Percentiles rank a stretch among this genome's conserved stretches.
Evolutionary conservation across 2,113 vertebrate genomes (phyloP).

Genomic region (Nothocercus julius): DNA sequence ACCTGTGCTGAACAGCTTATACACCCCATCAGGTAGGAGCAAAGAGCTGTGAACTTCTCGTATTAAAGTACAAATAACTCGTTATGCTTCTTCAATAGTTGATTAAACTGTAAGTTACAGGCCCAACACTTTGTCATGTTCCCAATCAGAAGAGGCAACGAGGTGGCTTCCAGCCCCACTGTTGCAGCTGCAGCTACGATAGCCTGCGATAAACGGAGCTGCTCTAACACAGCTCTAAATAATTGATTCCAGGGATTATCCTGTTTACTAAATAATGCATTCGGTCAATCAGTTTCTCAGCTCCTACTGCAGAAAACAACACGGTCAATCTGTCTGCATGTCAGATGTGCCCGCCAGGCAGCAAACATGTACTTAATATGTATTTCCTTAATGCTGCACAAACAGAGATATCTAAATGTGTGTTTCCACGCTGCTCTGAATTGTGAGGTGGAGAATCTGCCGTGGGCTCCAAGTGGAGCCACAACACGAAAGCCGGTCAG

Average conservation of each 20-base stretch:
- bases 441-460: accelerated
- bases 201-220: not conserved
- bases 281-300: not conserved
- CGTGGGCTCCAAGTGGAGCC: not conserved
- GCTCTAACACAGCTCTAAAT: not conserved
- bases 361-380: accelerated
- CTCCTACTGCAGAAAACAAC: not conserved
- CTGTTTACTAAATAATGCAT: not conserved
- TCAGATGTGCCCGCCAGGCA: accelerated
- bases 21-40: not conserved
- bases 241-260: not conserved
- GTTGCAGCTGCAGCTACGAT: accelerated
- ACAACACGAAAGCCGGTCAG: not conserved
- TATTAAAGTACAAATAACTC: not conserved
- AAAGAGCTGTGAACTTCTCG: not conserved
- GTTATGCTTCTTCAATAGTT: accelerated
- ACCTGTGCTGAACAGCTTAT: not conserved
- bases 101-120: not conserved
- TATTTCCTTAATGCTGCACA: accelerated
- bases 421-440: not conserved
- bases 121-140: not conserved
- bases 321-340: accelerated
- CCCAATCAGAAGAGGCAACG: not conserved
- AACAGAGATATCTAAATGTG: accelerated
- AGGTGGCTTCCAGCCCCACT: not conserved